A percentile compares a stretch with the other conserved stretches of the same genome.
Evolutionary conservation across 2,888 invertebrate species (phyloP).

Genomic region (Apoda limacodes): DNA sequence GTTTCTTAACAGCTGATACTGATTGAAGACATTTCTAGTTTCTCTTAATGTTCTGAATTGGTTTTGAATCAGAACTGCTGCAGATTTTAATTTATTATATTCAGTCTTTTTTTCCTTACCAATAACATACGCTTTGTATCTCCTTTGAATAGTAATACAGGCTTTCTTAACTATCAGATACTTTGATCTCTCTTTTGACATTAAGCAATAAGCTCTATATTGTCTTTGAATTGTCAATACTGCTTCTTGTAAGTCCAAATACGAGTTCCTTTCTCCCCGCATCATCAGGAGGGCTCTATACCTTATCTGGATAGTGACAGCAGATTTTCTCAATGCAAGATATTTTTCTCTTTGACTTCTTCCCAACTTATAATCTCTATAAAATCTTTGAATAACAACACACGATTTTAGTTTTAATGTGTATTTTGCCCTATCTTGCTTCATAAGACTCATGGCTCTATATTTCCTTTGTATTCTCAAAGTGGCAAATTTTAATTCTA

Average conservation of each 20-base stretch:
- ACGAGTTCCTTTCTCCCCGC: slow-evolving; percentile 31
- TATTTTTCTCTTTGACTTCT: slow-evolving; percentile 34
- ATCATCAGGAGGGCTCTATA: slow-evolving; percentile 40
- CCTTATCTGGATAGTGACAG: slow-evolving; percentile 32
- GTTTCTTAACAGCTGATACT: slow-evolving; percentile 31
- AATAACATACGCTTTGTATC: slow-evolving; percentile 28
- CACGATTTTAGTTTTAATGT: slow-evolving; percentile 35
- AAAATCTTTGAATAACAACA: slow-evolving; percentile 48
- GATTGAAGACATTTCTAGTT: slow-evolving; percentile 26
- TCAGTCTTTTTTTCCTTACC: slow-evolving; percentile 31
- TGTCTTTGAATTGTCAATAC: slow-evolving; percentile 30
- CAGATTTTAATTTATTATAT: slow-evolving; percentile 32
- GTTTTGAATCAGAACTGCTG: slow-evolving; percentile 46
- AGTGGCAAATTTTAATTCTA: slow-evolving; percentile 24
- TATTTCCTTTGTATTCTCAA: slow-evolving; percentile 38
- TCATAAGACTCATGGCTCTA: slow-evolving; percentile 39
- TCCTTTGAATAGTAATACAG: no score
- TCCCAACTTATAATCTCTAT: slow-evolving; percentile 32
- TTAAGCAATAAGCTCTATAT: no score
- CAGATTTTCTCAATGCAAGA: slow-evolving; percentile 29
- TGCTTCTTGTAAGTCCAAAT: slow-evolving; percentile 29
- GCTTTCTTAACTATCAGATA: no score
- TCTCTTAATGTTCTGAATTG: slow-evolving; percentile 35
- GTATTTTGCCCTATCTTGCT: slow-evolving; percentile 39
- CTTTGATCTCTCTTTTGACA: no score